Evolutionary conservation across 2,797 vertebrate species (phyloP), one percentile per base, ranked within the genome.

Genomic region (Linurgus olivaceus): DNA sequence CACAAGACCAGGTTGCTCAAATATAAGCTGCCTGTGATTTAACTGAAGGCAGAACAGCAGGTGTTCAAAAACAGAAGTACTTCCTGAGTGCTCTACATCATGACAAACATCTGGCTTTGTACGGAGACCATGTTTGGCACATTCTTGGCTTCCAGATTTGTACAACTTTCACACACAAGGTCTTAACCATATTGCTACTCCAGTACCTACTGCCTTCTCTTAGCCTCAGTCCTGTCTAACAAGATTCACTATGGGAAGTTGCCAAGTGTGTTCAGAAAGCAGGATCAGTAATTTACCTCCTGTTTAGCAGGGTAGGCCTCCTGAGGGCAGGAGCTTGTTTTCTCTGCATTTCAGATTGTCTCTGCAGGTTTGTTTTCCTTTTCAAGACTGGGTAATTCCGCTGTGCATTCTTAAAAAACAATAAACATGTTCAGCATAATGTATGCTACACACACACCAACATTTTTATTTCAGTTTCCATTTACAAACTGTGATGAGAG

Each of bases 261-360:
- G 15, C 19, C 44, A 63, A 10, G 25, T 13, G 4, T 42, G 9
- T 28, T 73, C 62, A 81, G 54, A 50, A 86, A 87, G 29, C 37
- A 88, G 26, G 59, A 8, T 7, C 25, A 37, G 20, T 68, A 52
- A 96, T 98, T 99, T 97, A 99, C 99, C 98, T 98, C 87, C 98
- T 98, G 57, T 96, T 98, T 76, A 99, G 97, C 26, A 97, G 98
- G 82, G 98, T 96, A 13, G 98, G 98, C 90, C 98, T 98, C 97
- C 97, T 97, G 11, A 98, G 66, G 31, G 97, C 50, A 17, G 96
- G 47, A 48, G 94, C 97, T 94, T 96, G 98, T 86, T 97, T 97
- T 79, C 97, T 98, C 95, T 97, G 98, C 76, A 93, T 88, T 91
- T 98, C 98, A 76, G 97, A 96, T 59, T 96, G 98, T 70, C 98